Evolutionary conservation across 2,113 vertebrate genomes (phyloP).

Genomic region (Periophthalmus modestus): DNA sequence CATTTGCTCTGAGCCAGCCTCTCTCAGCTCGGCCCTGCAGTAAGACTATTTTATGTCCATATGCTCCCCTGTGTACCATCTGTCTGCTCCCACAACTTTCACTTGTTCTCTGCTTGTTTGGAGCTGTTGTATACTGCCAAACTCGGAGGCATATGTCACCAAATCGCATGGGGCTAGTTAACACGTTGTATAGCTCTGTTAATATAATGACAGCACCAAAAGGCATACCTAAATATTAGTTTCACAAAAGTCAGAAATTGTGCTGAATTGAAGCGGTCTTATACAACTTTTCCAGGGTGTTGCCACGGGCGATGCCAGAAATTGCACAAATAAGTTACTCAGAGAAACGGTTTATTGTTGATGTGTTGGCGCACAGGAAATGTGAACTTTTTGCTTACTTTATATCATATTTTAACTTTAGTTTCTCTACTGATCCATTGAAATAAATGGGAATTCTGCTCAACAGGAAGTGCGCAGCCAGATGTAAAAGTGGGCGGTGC

Average conservation of each 20-base stretch:
- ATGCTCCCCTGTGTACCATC: neutral
- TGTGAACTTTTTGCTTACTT: too few species aligned
- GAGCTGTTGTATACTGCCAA: neutral
- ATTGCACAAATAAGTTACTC: too few species aligned
- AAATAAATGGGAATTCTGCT: too few species aligned
- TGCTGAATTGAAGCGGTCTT: neutral
- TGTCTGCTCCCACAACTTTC: constrained; percentile 23
- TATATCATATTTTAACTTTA: too few species aligned
- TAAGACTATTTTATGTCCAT: constrained; percentile 22
- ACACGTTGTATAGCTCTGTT: neutral
- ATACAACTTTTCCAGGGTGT: neutral
- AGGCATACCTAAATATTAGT: neutral
- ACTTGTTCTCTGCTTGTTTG: neutral
- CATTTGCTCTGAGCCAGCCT: constrained; percentile 15
- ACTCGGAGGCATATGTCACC: neutral
- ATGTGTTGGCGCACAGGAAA: too few species aligned
- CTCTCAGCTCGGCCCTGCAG: constrained; percentile 15
- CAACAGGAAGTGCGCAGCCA: too few species aligned
- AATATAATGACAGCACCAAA: neutral
- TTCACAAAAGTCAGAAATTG: neutral
- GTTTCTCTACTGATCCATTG: too few species aligned
- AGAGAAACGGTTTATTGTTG: too few species aligned
- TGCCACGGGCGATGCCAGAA: too few species aligned
- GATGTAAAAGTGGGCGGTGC: too few species aligned
- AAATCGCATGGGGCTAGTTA: neutral